Evolutionary conservation across 2,113 vertebrate species (phyloP), one percentile per base, ranked within the genome.

Genomic region (Dendrocopos noguchii): DNA sequence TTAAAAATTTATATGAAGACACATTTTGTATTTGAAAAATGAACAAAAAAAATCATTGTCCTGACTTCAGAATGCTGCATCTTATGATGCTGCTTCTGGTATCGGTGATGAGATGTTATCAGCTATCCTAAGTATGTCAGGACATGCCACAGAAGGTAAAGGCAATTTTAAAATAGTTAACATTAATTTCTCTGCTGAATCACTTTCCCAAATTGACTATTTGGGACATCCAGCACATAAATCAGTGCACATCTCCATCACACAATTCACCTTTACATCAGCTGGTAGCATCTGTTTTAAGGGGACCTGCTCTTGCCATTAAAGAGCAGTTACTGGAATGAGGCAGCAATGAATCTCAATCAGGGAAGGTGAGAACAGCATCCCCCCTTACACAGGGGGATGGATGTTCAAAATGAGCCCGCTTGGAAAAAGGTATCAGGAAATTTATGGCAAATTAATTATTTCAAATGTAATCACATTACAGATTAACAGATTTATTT

Each of bases 81-180:
- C 14, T 64, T 47, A 47, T 3, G 6, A 24, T 59, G 74, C 86
- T 59, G 5, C 56, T 74, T 52, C 47, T 47, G 68, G 72, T 80
- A 86, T 27, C 14, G 8, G 61, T 34, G 70, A 74, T n/a, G 80
- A 86, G 80, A 65, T 64, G 42, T 0, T 28, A 28, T 19, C 77
- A 84, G 74, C 63, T 72, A 22, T 19, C 80, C 75, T 88, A 96
- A 96, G 91, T 96, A 24, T 96, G 95, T 96, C 96, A 96, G 96
- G 96, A 90, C 92, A 21, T 46, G 92, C 83, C 86, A 81, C 90
- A 92, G 92, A 96, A 96, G 80, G 86, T 96, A 84, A 90, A 95
- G 83, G 70, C 83, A 81, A 81, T 90, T 96, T 81, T 96, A 84
- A 94, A 96, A 96, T 95, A 95, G 96, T 86, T 90, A 72, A 21